A percentile compares a stretch with the other conserved stretches of the same genome.
Conservation (phyloP, 2,888 invertebrate genomes). For the Pecten maximus region DNA sequence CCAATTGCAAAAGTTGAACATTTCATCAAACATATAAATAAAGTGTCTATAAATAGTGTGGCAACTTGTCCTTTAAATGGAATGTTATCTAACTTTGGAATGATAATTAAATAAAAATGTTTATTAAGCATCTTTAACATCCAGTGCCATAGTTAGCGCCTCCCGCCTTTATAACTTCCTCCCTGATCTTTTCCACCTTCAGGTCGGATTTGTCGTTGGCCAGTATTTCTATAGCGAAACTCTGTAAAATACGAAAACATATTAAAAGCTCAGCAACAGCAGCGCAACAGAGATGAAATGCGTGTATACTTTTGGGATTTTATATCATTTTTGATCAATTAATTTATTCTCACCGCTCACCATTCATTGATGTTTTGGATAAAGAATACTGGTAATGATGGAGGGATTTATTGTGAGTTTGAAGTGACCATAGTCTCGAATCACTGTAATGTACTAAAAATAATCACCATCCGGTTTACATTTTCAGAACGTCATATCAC, state of each 20-base stretch:
- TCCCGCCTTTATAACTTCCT: constrained; percentile 88
- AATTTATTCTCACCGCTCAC: too few species aligned
- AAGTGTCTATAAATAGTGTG: background rate
- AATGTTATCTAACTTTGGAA: background rate
- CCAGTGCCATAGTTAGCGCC: constrained; percentile 91
- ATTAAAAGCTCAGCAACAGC: too few species aligned
- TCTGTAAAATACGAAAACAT: constrained; percentile 84
- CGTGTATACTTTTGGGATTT: too few species aligned
- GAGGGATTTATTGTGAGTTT: too few species aligned
- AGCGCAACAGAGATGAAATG: too few species aligned
- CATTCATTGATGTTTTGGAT: too few species aligned
- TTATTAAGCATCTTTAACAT: constrained; percentile 82
- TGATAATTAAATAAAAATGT: background rate
- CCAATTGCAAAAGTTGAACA: background rate
- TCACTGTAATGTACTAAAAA: too few species aligned
- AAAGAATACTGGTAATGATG: too few species aligned
- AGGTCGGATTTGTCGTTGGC: constrained; percentile 88
- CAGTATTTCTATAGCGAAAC: constrained; percentile 90
- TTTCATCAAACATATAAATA: background rate
- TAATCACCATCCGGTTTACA: too few species aligned
- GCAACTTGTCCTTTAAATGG: background rate
- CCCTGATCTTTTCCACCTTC: constrained; percentile 88
- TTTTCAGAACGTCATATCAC: too few species aligned
- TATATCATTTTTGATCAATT: too few species aligned
- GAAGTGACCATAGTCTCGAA: too few species aligned